These are phyloP conservation scores for Troides oblongomaculatus DNA, from an alignment of 2,888 invertebrate species.

Conservation along the genomic window DNA sequence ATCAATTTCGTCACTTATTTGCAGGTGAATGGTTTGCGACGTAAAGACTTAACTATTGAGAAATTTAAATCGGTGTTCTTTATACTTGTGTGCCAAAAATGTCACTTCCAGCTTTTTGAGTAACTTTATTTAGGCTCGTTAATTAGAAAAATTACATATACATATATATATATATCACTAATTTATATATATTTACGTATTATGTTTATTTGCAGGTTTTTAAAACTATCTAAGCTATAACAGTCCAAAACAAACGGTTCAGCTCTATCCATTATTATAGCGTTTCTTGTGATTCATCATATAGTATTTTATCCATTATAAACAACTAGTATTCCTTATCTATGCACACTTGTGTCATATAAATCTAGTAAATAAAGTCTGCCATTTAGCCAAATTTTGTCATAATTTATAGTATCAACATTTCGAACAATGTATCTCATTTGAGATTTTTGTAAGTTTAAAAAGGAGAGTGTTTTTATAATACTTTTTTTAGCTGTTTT, in stretches of 20 bases:
- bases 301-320: neutral
- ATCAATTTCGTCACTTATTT: neutral
- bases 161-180: neutral
- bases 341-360: neutral
- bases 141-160: neutral
- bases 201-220: neutral
- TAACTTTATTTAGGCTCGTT: neutral
- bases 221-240: neutral
- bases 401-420: conserved; percentile 29
- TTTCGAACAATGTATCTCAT: conserved; percentile 11
- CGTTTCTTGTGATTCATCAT: neutral
- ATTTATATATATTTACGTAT: neutral
- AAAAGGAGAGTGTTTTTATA: conserved; percentile 8
- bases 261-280: neutral
- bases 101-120: conserved; percentile 28
- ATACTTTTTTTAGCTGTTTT: conserved; percentile 10
- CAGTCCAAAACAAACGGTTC: neutral
- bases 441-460: conserved; percentile 12
- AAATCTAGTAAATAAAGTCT: conserved; percentile 22
- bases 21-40: conserved; percentile 5
- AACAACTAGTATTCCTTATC: neutral
- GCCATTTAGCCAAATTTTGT: conserved; percentile 35
- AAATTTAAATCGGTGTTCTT: conserved; percentile 24
- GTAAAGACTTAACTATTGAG: conserved; percentile 11
- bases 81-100: conserved; percentile 37